A percentile compares a stretch with the other conserved stretches of the same genome.
Conservation (phyloP, 2,113 vertebrate genomes). For the Ammospiza caudacuta region DNA sequence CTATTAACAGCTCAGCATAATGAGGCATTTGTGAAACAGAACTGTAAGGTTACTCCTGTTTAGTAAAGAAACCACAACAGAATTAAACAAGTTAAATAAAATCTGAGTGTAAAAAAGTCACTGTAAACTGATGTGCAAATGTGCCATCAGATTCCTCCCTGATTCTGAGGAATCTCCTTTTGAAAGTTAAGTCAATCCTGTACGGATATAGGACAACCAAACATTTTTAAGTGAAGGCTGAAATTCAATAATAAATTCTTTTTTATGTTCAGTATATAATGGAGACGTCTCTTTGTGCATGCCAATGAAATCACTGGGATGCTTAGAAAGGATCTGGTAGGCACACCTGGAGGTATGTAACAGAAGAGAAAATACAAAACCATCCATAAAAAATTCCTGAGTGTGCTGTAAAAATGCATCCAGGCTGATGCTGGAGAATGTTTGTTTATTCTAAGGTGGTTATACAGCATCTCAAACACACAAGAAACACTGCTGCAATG, state of each 20-base stretch:
- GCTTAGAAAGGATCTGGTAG: not conserved
- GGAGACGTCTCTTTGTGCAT: not conserved
- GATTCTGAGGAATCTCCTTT: not conserved
- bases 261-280: not conserved
- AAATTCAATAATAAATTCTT: not conserved
- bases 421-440: not conserved
- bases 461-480: not conserved
- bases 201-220: not conserved
- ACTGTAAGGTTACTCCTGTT: not conserved
- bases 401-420: not conserved
- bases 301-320: not conserved
- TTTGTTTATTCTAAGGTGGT: not conserved
- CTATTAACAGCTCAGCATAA: slow-evolving; percentile 28
- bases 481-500: not conserved
- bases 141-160: not conserved
- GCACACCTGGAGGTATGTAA: not conserved
- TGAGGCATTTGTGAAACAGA: not conserved
- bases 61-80: slow-evolving; percentile 16
- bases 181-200: not conserved
- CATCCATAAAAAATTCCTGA: not conserved
- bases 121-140: not conserved
- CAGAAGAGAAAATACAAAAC: not conserved
- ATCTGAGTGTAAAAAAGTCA: not conserved
- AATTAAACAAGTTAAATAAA: not conserved
- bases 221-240: not conserved